phyloP scores from a whole-genome alignment of 2,888 invertebrate genomes.

The Heteromurus nitidus region DNA sequence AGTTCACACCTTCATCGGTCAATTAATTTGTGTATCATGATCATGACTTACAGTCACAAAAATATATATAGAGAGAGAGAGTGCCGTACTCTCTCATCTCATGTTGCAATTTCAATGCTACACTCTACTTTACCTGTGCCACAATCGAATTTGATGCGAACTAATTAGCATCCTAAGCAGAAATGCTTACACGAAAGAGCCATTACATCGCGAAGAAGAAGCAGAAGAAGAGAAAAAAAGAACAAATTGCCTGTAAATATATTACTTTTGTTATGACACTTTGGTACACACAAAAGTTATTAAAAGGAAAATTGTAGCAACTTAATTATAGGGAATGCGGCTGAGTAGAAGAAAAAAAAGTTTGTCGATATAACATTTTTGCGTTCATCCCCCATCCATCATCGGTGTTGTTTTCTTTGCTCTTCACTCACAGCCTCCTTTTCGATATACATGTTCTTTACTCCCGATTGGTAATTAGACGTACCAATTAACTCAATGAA shows the following conservation, averaged over 20 bases:
- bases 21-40: not conserved
- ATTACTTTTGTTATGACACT: not conserved
- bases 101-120: not conserved
- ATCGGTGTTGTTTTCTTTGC: not conserved
- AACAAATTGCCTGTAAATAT: not conserved
- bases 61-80: not conserved
- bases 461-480: not conserved
- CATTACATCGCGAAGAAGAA: too few species aligned
- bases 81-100: not conserved
- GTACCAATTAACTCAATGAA: not conserved
- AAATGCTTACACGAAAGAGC: not conserved
- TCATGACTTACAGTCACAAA: not conserved
- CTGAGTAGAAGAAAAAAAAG: too few species aligned
- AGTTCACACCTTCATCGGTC: constrained; percentile 30
- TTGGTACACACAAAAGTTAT: not conserved
- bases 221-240: too few species aligned
- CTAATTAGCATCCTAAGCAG: constrained; percentile 20
- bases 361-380: too few species aligned
- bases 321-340: too few species aligned
- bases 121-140: not conserved
- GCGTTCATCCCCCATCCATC: too few species aligned
- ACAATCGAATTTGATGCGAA: not conserved
- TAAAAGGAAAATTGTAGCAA: too few species aligned
- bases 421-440: not conserved
- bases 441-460: not conserved